A percentile compares a stretch with the other conserved stretches of the same genome.
Conservation (phyloP, 2,797 vertebrate species). For the Sparus aurata region DNA sequence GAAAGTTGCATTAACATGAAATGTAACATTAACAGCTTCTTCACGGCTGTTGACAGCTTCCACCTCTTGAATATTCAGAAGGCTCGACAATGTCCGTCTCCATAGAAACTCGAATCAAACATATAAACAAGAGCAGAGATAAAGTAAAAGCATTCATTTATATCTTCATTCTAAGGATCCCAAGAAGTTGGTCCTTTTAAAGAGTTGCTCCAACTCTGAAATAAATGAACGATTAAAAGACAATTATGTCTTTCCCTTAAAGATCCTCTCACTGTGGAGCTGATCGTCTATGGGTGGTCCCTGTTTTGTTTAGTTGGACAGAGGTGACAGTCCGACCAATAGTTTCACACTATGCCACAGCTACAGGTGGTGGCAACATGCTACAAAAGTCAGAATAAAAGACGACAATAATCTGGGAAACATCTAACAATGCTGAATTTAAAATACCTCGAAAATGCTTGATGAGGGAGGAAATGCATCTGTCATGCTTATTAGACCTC, state of each 20-base stretch:
- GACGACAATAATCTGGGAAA: not conserved
- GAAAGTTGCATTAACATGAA: conserved; percentile 31
- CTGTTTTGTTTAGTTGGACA: not conserved
- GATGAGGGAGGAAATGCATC: not conserved
- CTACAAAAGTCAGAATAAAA: not conserved
- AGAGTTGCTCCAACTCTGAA: not conserved
- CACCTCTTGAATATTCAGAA: conserved; percentile 26
- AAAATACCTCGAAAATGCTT: not conserved
- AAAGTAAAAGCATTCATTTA: conserved; percentile 4
- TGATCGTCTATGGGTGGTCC: not conserved
- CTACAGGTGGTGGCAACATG: not conserved
- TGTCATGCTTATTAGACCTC: not conserved
- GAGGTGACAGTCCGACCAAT: not conserved
- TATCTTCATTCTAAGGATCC: not conserved
- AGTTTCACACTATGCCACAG: not conserved
- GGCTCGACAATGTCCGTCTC: not conserved
- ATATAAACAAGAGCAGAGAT: not conserved
- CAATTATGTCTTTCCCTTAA: not conserved
- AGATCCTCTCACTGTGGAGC: not conserved
- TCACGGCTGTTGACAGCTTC: conserved; percentile 7
- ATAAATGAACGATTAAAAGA: not conserved
- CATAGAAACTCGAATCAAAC: conserved; percentile 2
- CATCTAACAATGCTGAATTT: not conserved
- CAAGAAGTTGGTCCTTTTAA: not conserved
- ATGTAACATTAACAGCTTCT: conserved; percentile 12